A percentile compares a stretch with the other conserved stretches of the same genome.
These are phyloP conservation scores for Drosophila tani DNA, from an alignment of 1,140 invertebrate genomes.

Conservation along the genomic window DNA sequence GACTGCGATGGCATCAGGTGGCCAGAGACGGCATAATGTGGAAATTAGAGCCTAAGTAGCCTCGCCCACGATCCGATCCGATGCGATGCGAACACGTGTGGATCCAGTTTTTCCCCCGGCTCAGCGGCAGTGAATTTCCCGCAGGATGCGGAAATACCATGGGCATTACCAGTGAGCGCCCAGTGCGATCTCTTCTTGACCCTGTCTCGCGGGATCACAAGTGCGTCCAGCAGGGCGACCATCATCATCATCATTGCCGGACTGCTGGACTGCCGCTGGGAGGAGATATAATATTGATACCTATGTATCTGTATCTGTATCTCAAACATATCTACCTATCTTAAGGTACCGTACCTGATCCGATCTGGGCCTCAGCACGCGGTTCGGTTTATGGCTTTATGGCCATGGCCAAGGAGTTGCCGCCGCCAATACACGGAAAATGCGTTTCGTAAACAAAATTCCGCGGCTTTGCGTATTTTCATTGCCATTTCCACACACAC, in stretches of 20 bases:
- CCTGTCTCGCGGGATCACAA: slow-evolving; percentile 44
- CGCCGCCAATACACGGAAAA: slow-evolving; percentile 65
- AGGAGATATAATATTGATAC: background rate
- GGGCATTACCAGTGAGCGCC: slow-evolving; percentile 39
- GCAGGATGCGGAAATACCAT: slow-evolving; percentile 42
- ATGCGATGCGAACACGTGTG: slow-evolving; percentile 20
- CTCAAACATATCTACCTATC: no score
- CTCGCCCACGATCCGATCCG: slow-evolving; percentile 29
- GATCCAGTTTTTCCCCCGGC: slow-evolving; percentile 43
- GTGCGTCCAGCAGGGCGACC: slow-evolving; percentile 20
- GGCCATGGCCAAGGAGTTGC: slow-evolving; percentile 70
- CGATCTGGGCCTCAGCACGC: slow-evolving; percentile 32
- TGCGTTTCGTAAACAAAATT: slow-evolving; percentile 75
- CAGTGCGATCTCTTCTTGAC: slow-evolving; percentile 19
- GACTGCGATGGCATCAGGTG: slow-evolving; percentile 45
- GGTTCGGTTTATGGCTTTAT: slow-evolving; percentile 53
- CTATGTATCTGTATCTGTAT: no score
- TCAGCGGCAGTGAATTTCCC: slow-evolving; percentile 38
- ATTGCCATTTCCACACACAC: slow-evolving; percentile 4
- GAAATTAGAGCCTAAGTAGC: slow-evolving; percentile 53
- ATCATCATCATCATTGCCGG: slow-evolving; percentile 43
- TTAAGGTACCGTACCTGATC: slow-evolving; percentile 13
- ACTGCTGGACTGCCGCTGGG: slow-evolving; percentile 4
- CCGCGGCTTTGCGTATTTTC: slow-evolving; percentile 13
- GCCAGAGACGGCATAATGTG: slow-evolving; percentile 7